Conservation (phyloP, 2,113 vertebrate species). For the Alectura lathami region DNA sequence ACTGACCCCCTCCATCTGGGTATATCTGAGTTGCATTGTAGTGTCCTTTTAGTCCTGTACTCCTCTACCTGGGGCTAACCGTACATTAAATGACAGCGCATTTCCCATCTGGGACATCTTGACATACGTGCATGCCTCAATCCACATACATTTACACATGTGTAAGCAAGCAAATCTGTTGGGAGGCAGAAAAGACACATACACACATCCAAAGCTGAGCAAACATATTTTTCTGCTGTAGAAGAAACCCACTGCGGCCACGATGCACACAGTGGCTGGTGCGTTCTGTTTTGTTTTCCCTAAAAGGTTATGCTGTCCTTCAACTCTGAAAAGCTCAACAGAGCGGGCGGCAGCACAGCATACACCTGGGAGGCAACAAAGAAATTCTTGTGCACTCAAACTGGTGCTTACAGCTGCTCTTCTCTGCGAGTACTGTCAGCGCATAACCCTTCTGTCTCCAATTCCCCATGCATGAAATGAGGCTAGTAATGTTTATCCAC, state of each 20-base stretch:
- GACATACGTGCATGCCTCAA: fast-evolving
- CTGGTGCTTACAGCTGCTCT: background rate
- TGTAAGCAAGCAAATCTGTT: background rate
- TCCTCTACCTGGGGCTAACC: background rate
- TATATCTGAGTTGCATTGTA: background rate
- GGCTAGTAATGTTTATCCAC: background rate
- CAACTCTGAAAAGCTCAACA: background rate
- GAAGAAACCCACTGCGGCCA: background rate
- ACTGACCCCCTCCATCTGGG: background rate
- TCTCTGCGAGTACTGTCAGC: fast-evolving
- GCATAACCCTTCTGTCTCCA: background rate
- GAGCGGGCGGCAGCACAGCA: fast-evolving
- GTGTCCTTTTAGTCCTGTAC: background rate
- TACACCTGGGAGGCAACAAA: background rate
- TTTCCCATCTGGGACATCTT: background rate
- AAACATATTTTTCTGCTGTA: background rate
- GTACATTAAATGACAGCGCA: background rate
- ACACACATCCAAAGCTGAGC: background rate
- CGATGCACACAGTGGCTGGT: fast-evolving
- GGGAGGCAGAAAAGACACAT: background rate
- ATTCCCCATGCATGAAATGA: background rate
- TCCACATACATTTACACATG: background rate
- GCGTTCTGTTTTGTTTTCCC: background rate
- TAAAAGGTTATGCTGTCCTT: background rate
- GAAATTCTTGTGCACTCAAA: background rate